A percentile compares a stretch with the other conserved stretches of the same genome.
Evolutionary conservation across 2,113 vertebrate species (phyloP).

Genomic region (Kobus ellipsiprymnus): DNA sequence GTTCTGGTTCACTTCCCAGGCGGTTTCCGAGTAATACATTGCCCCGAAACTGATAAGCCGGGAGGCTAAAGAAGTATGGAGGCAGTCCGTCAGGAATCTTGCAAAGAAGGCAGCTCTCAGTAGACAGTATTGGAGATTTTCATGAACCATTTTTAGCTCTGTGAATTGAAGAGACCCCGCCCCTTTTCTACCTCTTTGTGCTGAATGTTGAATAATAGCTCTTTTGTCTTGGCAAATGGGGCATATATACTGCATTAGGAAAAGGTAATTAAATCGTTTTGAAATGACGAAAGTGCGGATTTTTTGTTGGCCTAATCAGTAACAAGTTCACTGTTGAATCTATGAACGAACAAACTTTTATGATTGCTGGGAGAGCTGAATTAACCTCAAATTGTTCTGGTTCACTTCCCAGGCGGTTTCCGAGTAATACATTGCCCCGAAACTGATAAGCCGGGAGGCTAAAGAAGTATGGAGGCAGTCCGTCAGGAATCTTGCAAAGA

Average conservation of each 20-base stretch:
- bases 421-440: conserved; percentile 40
- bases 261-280: conserved; percentile 67
- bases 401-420: conserved; percentile 37
- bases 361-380: conserved; percentile 54
- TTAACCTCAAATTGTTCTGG: conserved; percentile 53
- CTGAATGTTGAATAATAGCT: conserved; percentile 66
- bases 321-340: conserved; percentile 53
- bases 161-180: neutral
- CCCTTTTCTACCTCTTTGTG: conserved; percentile 37
- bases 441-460: conserved; percentile 48
- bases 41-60: conserved; percentile 39
- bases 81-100: conserved; percentile 52
- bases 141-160: conserved; percentile 61
- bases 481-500: conserved; percentile 49
- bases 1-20: conserved; percentile 54
- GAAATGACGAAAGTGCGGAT: conserved; percentile 52
- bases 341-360: conserved; percentile 58
- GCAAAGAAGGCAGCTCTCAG: neutral
- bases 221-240: conserved; percentile 71
- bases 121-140: neutral
- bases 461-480: conserved; percentile 65
- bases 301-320: conserved; percentile 59
- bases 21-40: conserved; percentile 24
- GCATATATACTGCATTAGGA: conserved; percentile 64
- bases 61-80: conserved; percentile 60